Evolutionary conservation across 2,888 invertebrate species (phyloP).

Genomic region (Parthenolecanium corni): DNA sequence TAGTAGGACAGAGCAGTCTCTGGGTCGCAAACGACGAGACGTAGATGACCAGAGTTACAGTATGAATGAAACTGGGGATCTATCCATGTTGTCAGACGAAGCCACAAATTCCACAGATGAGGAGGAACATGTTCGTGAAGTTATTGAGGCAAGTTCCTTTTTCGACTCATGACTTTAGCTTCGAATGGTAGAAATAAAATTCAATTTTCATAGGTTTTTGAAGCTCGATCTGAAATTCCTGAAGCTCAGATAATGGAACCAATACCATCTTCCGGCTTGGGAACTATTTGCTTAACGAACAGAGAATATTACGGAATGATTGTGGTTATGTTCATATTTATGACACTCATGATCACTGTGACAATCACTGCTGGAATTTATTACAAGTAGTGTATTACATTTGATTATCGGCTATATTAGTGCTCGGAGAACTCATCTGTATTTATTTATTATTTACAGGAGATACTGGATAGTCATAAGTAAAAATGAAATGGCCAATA

Average conservation of each 20-base stretch:
- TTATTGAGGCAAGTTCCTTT: slow-evolving; percentile 59
- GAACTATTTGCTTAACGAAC: slow-evolving; percentile 65
- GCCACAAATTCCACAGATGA: slow-evolving; percentile 39
- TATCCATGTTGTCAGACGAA: slow-evolving; percentile 33
- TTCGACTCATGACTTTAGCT: neutral
- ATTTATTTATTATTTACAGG: slow-evolving; percentile 39
- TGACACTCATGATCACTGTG: slow-evolving; percentile 61
- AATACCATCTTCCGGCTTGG: slow-evolving; percentile 46
- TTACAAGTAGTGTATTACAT: slow-evolving; percentile 48
- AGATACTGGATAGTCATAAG: slow-evolving; percentile 65
- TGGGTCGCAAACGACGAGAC: slow-evolving; percentile 57
- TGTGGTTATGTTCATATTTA: slow-evolving; percentile 60
- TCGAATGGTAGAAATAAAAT: neutral
- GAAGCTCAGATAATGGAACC: slow-evolving; percentile 45
- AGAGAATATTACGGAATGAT: slow-evolving; percentile 77
- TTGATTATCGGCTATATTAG: neutral
- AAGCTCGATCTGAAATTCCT: slow-evolving; percentile 48
- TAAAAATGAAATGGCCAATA: slow-evolving; percentile 46
- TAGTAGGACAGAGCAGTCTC: slow-evolving; percentile 70
- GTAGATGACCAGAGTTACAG: slow-evolving; percentile 37
- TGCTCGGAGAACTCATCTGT: neutral
- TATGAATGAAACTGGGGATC: slow-evolving; percentile 34
- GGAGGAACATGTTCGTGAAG: slow-evolving; percentile 69
- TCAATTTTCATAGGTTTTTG: slow-evolving; percentile 56
- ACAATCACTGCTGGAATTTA: slow-evolving; percentile 61